Base-by-base conservation (phyloP, 1,140 invertebrate genomes). In the Heliconius hewitsoni region DNA sequence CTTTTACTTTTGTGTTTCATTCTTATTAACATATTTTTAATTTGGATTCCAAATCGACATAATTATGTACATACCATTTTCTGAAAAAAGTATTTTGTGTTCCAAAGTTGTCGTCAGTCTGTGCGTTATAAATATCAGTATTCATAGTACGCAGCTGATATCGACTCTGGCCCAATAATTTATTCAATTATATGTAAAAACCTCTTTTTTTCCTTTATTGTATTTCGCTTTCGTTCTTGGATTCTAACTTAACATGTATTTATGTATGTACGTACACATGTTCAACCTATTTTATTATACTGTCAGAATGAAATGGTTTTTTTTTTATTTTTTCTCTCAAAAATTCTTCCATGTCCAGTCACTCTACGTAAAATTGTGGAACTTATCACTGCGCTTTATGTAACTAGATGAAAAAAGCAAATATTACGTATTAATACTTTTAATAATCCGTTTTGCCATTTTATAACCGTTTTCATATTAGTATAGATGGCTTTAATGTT, bases 181-280 rank as follows among this genome's bases (percentile, higher is more conserved):
- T 87, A 90, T 88, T 90, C 87, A 90, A 86, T 88, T 88, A 90
- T 86, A 88, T 87, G 83, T 86, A 85, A 85, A 88, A 88, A 78
- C 70, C 27, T 60, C 46, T 74, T 19, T 75, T 66, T 66, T 66
- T 66, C 60, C 60, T 66, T 66, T 76, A 39, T 42, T 57, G 42
- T 75, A 78, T 55, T 81, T 71, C 73, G 77, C 37, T 42, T 19
- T 30, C 60, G 19, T 30, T 66, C 60, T 66, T 42, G 71, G 50
- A 71, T 76, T 70, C 77, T 66, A 60, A 46, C 34, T 57, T 46
- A 55, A 71, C 73, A 52, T 70, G 73, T 79, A 66, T 75, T 75
- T 66, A 66, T 66, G 23, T 66, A 30, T 66, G 27, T 66, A 66
- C 60, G 3, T 66, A 66, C 60, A 66, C 13, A 66, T 30, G 27